A percentile compares a stretch with the other conserved stretches of the same genome.
phyloP scores from a whole-genome alignment of 1,140 invertebrate species.

The Brachionus calyciflorus region DNA sequence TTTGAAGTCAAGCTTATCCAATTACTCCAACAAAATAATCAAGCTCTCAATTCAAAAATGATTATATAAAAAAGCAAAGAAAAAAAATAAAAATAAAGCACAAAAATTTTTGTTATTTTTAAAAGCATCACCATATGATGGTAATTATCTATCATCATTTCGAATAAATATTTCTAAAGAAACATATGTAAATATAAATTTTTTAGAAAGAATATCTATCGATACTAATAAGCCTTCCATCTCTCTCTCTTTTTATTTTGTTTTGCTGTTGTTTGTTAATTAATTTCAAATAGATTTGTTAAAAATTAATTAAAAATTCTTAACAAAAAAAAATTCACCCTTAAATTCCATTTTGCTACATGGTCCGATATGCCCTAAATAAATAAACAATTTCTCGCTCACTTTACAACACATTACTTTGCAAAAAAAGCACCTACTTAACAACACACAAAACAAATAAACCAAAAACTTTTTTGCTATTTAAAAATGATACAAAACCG shows the following conservation, averaged over 20 bases:
- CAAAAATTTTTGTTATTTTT: neutral
- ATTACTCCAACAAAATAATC: neutral
- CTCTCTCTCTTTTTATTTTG: too few species aligned
- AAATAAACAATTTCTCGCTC: too few species aligned
- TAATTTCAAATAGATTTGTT: constrained; percentile 23
- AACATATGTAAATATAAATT: neutral
- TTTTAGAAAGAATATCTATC: too few species aligned
- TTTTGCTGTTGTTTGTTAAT: constrained; percentile 1
- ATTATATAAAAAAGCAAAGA: neutral
- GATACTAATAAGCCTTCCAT: too few species aligned
- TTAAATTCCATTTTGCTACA: too few species aligned
- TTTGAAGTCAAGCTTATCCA: constrained; percentile 39
- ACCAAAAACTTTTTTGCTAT: too few species aligned
- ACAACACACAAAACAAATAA: too few species aligned
- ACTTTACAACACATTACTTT: too few species aligned
- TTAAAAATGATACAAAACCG: neutral
- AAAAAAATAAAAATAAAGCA: neutral
- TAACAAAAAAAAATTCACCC: too few species aligned
- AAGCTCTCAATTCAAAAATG: neutral
- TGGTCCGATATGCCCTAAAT: too few species aligned
- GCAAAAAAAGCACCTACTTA: too few species aligned
- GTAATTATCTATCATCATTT: constrained; percentile 29
- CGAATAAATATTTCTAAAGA: neutral
- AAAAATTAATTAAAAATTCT: too few species aligned
- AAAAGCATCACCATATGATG: constrained; percentile 7